Percentiles rank a stretch among this genome's conserved stretches.
phyloP scores from a whole-genome alignment of 2,113 vertebrate genomes.

The Thryonomys swinderianus region DNA sequence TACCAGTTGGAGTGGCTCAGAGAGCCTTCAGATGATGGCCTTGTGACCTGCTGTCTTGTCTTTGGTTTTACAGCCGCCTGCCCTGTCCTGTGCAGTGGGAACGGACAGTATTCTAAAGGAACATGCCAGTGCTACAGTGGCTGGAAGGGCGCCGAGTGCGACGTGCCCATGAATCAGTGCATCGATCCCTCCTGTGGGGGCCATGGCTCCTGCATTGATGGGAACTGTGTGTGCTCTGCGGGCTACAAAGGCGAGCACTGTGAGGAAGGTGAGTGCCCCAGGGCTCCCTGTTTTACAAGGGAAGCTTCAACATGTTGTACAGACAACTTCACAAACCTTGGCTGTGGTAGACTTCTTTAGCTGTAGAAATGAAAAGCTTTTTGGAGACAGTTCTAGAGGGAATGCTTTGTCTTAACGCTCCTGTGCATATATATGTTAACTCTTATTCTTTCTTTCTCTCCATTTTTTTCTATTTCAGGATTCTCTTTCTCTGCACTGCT shows the following conservation, averaged over 20 bases:
- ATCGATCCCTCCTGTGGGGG: slow-evolving; percentile 96
- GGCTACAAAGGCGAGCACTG: slow-evolving; percentile 97
- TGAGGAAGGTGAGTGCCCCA: slow-evolving; percentile 91
- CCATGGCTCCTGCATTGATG: slow-evolving; percentile 96
- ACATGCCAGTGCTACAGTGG: slow-evolving; percentile 98
- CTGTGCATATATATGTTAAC: neutral
- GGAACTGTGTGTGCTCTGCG: slow-evolving; percentile 95
- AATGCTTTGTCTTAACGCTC: neutral
- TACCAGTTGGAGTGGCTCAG: neutral
- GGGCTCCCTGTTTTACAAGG: neutral
- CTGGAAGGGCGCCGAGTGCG: slow-evolving; percentile 98
- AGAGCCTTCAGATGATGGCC: neutral
- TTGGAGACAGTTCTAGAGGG: neutral
- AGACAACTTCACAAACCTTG: neutral
- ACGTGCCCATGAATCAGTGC: slow-evolving; percentile 95
- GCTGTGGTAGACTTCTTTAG: slow-evolving; percentile 46
- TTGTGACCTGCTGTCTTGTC: slow-evolving; percentile 73
- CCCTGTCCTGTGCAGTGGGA: slow-evolving; percentile 97
- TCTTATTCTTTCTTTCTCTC: neutral
- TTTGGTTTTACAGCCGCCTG: slow-evolving; percentile 91
- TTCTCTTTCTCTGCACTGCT: neutral
- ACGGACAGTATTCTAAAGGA: slow-evolving; percentile 98
- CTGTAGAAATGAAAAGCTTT: neutral
- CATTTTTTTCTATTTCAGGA: neutral
- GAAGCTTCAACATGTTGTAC: neutral